These are phyloP conservation scores for Erythrocercus mccallii DNA, from an alignment of 2,113 vertebrate genomes.

Conservation along the genomic window DNA sequence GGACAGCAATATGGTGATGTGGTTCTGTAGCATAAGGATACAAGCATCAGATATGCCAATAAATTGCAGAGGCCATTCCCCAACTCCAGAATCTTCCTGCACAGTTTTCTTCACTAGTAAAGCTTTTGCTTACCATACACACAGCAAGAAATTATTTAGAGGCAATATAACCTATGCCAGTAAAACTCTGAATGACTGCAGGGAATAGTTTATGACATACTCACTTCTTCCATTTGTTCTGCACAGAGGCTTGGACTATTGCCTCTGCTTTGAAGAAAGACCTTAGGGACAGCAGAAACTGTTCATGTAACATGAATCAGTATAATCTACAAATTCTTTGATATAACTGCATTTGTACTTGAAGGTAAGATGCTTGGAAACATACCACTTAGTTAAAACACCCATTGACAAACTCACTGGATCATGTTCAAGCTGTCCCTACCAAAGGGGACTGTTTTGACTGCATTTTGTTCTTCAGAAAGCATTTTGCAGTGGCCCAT, in stretches of 20 bases:
- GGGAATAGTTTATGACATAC: not conserved
- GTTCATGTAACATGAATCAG: not conserved
- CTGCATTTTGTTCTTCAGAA: not conserved
- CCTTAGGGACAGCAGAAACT: not conserved
- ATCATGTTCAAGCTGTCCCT: slow-evolving; percentile 3
- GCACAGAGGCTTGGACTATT: not conserved
- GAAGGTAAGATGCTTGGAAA: not conserved
- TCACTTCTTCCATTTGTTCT: not conserved
- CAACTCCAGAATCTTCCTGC: not conserved
- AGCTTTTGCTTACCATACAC: not conserved
- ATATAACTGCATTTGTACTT: not conserved
- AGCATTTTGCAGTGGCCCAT: not conserved
- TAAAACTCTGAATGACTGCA: not conserved
- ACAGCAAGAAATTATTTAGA: not conserved
- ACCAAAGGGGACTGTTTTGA: not conserved
- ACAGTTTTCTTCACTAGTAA: not conserved
- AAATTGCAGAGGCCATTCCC: not conserved
- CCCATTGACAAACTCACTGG: not conserved
- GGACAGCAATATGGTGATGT: not conserved
- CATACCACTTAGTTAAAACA: not conserved
- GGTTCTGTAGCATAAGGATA: not conserved
- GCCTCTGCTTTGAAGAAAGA: not conserved
- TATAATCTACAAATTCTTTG: not conserved
- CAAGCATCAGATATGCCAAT: not conserved
- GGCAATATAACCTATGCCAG: not conserved